These are phyloP conservation scores for Myrmecobius fasciatus DNA, from an alignment of 2,113 vertebrate genomes.

Conservation along the genomic window DNA sequence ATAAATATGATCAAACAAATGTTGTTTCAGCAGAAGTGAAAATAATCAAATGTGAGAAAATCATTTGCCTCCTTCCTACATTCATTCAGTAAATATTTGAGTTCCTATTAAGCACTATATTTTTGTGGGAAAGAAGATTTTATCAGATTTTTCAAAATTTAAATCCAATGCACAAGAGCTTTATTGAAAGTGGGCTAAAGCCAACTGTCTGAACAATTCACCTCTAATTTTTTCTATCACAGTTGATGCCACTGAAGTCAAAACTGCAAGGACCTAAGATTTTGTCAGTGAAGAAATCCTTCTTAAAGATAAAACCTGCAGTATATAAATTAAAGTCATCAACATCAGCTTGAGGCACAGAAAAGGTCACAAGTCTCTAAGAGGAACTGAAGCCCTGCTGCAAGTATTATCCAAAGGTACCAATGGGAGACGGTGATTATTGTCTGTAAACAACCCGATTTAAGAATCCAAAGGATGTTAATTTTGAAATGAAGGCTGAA, in stretches of 20 bases:
- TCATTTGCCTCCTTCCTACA: not conserved
- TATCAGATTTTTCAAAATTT: not conserved
- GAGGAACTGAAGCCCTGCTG: too few relatives aligned
- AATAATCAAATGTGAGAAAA: not conserved
- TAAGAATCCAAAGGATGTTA: conserved; percentile 61
- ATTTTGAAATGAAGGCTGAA: conserved; percentile 64
- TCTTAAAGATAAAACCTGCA: not conserved
- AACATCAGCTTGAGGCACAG: not conserved
- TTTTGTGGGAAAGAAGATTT: not conserved
- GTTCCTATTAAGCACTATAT: not conserved
- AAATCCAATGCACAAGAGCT: not conserved
- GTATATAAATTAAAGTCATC: not conserved
- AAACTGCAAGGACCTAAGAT: not conserved
- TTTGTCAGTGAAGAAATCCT: not conserved
- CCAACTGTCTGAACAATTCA: not conserved
- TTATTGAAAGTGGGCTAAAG: not conserved
- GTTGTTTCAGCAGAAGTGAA: not conserved
- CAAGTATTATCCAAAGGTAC: too few relatives aligned
- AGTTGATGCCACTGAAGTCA: not conserved
- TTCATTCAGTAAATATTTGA: not conserved
- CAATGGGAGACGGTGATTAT: too few relatives aligned
- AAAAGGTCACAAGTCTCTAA: not conserved
- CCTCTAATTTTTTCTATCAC: not conserved
- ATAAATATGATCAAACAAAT: not conserved
- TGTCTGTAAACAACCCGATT: not conserved